phyloP scores from a whole-genome alignment of 2,797 vertebrate species.

The Tamandua tetradactyla region DNA sequence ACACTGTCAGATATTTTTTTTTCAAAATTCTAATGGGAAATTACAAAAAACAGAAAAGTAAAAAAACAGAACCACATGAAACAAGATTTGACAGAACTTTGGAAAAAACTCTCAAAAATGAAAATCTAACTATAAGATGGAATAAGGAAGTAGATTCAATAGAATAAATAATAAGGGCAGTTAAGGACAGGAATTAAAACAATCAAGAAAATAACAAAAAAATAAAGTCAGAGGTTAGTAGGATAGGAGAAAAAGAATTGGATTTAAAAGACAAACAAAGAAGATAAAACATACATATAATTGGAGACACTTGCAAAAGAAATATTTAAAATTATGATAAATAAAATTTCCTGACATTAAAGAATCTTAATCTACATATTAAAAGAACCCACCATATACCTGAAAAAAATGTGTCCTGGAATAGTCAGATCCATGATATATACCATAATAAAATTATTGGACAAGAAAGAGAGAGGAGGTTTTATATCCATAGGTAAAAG shows the following conservation, averaged over 20 bases:
- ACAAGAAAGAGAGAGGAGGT: not conserved
- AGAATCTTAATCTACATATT: not conserved
- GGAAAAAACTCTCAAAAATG: not conserved
- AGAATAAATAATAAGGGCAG: not conserved
- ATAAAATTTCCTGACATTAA: not conserved
- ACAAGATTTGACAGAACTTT: not conserved
- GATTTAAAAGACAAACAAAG: not conserved
- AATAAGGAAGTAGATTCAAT: not conserved
- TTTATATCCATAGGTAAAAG: not conserved
- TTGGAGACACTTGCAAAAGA: not conserved
- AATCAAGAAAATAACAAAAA: not conserved
- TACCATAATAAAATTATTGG: not conserved
- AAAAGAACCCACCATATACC: not conserved
- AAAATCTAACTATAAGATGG: constrained; percentile 1
- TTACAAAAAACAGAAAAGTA: not conserved
- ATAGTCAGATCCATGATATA: not conserved
- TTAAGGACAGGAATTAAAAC: not conserved
- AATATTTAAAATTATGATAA: not conserved
- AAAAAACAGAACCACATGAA: not conserved
- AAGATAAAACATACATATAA: not conserved
- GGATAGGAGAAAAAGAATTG: not conserved
- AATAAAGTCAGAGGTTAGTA: not conserved
- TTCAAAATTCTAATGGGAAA: not conserved
- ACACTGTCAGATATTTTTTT: not conserved
- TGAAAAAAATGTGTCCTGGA: not conserved